Conservation (phyloP, 1,140 invertebrate species). For the Medauroidea extradentata region DNA sequence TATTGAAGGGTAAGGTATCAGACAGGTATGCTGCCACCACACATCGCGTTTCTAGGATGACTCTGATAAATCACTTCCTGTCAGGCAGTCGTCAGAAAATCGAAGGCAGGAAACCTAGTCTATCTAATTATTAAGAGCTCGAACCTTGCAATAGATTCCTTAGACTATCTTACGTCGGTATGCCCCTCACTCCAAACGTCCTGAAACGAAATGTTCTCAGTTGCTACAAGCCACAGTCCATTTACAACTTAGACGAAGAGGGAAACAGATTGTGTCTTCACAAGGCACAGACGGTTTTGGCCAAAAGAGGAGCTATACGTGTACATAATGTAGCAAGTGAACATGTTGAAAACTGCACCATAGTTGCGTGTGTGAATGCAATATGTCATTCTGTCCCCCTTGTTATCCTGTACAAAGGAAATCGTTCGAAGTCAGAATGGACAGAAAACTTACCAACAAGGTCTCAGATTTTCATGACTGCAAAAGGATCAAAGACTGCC, state of each 20-base stretch:
- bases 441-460: slow-evolving; percentile 33
- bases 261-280: slow-evolving; percentile 38
- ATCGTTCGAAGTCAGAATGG: slow-evolving; percentile 31
- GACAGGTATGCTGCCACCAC: too few species aligned
- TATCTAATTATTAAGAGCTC: too few species aligned
- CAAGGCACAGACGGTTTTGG: slow-evolving; percentile 35
- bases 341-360: slow-evolving; percentile 40
- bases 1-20: too few species aligned
- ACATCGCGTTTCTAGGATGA: slow-evolving; percentile 11
- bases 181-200: slow-evolving; percentile 27
- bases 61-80: too few species aligned
- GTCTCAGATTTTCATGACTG: slow-evolving; percentile 30
- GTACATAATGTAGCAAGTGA: slow-evolving; percentile 38
- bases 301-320: slow-evolving; percentile 35
- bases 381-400: slow-evolving; percentile 34
- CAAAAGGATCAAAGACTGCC: slow-evolving; percentile 39
- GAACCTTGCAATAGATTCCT: too few species aligned
- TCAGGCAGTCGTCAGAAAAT: too few species aligned
- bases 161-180: too few species aligned
- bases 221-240: slow-evolving; percentile 23
- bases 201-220: too few species aligned
- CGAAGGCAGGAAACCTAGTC: too few species aligned
- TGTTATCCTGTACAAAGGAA: slow-evolving; percentile 41
- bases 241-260: slow-evolving; percentile 45
- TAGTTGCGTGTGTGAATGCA: slow-evolving; percentile 40